These are phyloP conservation scores for Metridium senile DNA, from an alignment of 92 coral and sea anemone species.

Conservation along the genomic window DNA sequence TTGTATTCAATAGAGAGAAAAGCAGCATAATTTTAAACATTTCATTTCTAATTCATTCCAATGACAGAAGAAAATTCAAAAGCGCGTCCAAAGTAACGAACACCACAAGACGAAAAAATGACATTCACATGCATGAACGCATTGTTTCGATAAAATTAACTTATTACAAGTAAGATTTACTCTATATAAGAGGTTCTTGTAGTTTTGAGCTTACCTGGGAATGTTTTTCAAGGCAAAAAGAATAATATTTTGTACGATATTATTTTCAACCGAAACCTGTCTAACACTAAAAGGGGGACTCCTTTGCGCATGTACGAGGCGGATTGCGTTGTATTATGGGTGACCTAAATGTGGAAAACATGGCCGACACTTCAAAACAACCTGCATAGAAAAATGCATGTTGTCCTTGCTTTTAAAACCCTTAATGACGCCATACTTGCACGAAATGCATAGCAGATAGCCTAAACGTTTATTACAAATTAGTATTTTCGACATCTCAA, in stretches of 20 bases:
- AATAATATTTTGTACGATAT: background rate
- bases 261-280: background rate
- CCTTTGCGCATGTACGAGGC: conserved; percentile 25
- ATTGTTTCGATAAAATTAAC: background rate
- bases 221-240: background rate
- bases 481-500: background rate
- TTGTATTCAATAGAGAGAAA: no score
- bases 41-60: no score
- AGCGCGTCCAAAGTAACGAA: background rate
- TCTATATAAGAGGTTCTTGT: background rate
- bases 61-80: background rate
- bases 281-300: conserved; percentile 7
- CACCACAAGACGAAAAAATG: background rate
- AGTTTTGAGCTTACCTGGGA: background rate
- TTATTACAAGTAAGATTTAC: background rate
- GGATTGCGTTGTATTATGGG: conserved; percentile 16
- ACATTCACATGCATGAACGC: background rate
- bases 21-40: no score
- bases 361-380: conserved; percentile 34
- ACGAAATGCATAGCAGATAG: conserved; percentile 13
- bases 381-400: no score
- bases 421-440: background rate
- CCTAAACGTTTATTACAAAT: background rate
- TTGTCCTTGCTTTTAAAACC: no score
- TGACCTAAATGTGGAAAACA: conserved; percentile 6